Percentiles rank a stretch among this genome's conserved stretches.
Conservation (phyloP, 2,888 invertebrate genomes). For the Apomyelois bistriatella region DNA sequence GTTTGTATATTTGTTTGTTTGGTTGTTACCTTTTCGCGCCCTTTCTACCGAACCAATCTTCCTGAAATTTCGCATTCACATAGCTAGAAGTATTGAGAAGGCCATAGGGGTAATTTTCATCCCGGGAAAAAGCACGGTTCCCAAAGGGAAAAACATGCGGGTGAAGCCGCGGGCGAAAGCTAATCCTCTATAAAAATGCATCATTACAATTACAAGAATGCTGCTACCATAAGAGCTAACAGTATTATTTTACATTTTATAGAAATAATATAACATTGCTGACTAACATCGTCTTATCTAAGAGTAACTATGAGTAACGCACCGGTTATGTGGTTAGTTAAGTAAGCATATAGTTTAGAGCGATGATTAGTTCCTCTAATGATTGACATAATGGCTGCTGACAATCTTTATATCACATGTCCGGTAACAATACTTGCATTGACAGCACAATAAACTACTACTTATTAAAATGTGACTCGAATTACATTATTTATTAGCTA, state of each 20-base stretch:
- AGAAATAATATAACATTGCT: slow-evolving; percentile 20
- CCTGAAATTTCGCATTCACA: no score
- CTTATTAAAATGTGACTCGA: slow-evolving; percentile 19
- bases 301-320: slow-evolving; percentile 44
- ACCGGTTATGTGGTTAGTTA: slow-evolving; percentile 14
- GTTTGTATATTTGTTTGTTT: no score
- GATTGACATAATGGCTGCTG: slow-evolving; percentile 23
- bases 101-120: no score
- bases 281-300: slow-evolving; percentile 47
- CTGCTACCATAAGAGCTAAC: no score
- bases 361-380: slow-evolving; percentile 18
- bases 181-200: no score
- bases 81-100: no score
- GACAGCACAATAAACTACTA: slow-evolving; percentile 16
- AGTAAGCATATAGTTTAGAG: slow-evolving; percentile 10
- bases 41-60: no score
- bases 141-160: no score
- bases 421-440: slow-evolving; percentile 2
- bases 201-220: no score
- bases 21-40: no score
- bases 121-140: no score
- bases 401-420: background rate
- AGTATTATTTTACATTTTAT: slow-evolving; percentile 1
- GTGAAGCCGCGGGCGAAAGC: no score
- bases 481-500: background rate